These are phyloP conservation scores for Sternarchorhynchus goeldii DNA, from an alignment of 2,797 vertebrate genomes.

Conservation along the genomic window DNA sequence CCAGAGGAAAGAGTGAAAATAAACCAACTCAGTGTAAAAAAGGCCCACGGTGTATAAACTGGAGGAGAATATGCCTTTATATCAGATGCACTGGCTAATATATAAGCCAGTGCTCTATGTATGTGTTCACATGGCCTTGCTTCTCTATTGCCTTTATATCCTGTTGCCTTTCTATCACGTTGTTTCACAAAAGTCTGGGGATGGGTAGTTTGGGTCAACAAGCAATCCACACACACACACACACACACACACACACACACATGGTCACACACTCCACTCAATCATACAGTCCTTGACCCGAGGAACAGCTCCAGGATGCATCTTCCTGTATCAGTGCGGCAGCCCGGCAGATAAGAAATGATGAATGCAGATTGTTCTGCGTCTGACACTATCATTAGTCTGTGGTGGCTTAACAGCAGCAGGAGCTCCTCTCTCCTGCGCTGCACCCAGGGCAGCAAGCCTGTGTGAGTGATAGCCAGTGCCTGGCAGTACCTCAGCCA, in stretches of 20 bases:
- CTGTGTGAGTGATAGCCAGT: constrained; percentile 53
- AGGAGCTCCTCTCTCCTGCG: constrained; percentile 40
- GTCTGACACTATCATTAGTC: constrained; percentile 64
- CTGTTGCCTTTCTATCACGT: neutral
- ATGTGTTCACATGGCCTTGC: neutral
- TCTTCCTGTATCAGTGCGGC: constrained; percentile 42
- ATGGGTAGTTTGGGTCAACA: neutral
- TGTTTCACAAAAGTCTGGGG: neutral
- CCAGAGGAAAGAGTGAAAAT: neutral
- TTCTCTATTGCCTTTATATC: neutral
- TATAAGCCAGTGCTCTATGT: neutral
- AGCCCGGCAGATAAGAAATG: constrained; percentile 65
- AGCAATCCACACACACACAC: constrained; percentile 13
- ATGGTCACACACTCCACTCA: constrained; percentile 38
- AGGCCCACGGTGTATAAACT: neutral
- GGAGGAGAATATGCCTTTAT: neutral
- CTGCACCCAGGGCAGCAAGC: constrained; percentile 37
- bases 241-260: constrained; percentile 33
- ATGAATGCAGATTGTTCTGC: constrained; percentile 60
- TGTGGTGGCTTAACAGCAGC: constrained; percentile 56
- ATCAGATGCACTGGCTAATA: neutral
- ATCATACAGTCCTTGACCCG: constrained; percentile 61
- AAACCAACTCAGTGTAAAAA: neutral
- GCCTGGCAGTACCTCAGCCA: constrained; percentile 33
- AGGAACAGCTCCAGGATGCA: constrained; percentile 39